Percentiles rank a stretch among this genome's conserved stretches.
Evolutionary conservation across 2,797 vertebrate species (phyloP).

Genomic region (Coendou prehensilis): DNA sequence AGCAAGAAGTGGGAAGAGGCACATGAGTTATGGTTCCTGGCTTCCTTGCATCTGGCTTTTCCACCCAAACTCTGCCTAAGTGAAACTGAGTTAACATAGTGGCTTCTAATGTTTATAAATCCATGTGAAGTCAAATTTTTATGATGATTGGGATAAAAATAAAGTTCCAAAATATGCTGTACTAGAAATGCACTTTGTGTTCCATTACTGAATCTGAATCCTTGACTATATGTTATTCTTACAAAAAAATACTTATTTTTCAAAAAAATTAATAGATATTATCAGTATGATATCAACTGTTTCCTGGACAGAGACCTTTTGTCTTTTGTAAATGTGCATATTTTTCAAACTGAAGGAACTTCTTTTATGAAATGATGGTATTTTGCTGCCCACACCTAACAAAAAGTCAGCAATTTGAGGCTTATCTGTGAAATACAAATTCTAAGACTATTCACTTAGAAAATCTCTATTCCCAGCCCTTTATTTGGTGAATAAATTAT

Average conservation of each 20-base stretch:
- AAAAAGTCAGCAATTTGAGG: slow-evolving; percentile 4
- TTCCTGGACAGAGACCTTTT: not conserved
- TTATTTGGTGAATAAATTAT: not conserved
- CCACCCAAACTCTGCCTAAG: not conserved
- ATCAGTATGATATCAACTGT: not conserved
- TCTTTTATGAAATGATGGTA: slow-evolving; percentile 26
- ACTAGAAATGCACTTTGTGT: not conserved
- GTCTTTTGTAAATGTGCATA: not conserved
- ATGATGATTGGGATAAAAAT: not conserved
- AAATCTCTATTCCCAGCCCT: not conserved
- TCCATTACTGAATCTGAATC: not conserved
- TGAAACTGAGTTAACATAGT: not conserved
- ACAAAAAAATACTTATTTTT: not conserved
- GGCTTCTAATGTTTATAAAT: not conserved
- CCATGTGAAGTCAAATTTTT: slow-evolving; percentile 2
- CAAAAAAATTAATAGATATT: not conserved
- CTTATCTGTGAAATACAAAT: slow-evolving; percentile 56
- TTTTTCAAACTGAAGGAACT: slow-evolving; percentile 25
- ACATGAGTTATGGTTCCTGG: not conserved
- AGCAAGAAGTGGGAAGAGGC: not conserved
- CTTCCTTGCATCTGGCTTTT: not conserved
- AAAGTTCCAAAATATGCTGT: not conserved
- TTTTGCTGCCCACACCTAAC: slow-evolving; percentile 37
- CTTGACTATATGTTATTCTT: not conserved
- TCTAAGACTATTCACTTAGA: not conserved